Evolutionary conservation across 2,888 invertebrate genomes (phyloP).

Genomic region (Drosophila recens): DNA sequence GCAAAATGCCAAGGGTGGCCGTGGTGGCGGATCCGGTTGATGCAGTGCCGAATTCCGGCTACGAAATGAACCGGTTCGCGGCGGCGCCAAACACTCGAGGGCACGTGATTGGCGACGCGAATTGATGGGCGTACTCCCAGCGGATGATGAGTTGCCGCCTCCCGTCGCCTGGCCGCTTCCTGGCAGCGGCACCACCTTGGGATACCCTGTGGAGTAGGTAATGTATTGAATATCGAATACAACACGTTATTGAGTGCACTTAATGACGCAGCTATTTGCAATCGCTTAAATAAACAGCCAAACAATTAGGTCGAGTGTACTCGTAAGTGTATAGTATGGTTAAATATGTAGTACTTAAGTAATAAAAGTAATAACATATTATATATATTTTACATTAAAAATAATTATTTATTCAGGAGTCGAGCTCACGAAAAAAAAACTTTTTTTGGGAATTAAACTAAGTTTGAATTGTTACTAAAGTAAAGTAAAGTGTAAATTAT

Average conservation of each 20-base stretch:
- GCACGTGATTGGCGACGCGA: slow-evolving; percentile 87
- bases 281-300: background rate
- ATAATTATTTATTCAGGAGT: no score
- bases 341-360: no score
- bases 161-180: slow-evolving; percentile 88
- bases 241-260: slow-evolving; percentile 6
- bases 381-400: no score
- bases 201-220: slow-evolving; percentile 87
- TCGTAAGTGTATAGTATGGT: no score
- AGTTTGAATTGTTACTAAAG: no score
- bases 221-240: background rate
- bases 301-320: background rate
- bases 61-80: slow-evolving; percentile 87
- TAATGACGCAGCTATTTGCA: background rate
- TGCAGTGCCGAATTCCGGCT: slow-evolving; percentile 85
- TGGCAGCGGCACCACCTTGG: slow-evolving; percentile 90
- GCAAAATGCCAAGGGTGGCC: slow-evolving; percentile 91
- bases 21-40: slow-evolving; percentile 86
- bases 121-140: slow-evolving; percentile 76
- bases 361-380: background rate
- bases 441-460: no score
- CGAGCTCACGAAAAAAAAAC: no score
- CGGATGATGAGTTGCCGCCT: slow-evolving; percentile 79
- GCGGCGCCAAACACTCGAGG: slow-evolving; percentile 88
- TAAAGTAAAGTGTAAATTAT: no score